These are phyloP conservation scores for Fulmarus glacialis DNA, from an alignment of 2,113 vertebrate species.

Conservation along the genomic window DNA sequence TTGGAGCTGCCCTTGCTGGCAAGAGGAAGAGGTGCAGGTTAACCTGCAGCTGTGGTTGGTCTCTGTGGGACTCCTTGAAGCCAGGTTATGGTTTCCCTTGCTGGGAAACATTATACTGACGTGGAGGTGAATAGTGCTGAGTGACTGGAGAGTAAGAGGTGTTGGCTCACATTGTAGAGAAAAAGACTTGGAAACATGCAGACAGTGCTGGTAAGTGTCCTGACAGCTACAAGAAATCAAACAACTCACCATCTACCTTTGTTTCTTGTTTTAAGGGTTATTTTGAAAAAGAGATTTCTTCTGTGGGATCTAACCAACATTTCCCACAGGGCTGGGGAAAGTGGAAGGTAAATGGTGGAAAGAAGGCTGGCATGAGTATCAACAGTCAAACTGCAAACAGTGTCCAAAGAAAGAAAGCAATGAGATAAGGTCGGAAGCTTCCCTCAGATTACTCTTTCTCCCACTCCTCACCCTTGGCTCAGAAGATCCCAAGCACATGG, in stretches of 20 bases:
- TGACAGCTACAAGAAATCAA: background rate
- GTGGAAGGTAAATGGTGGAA: background rate
- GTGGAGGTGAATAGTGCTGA: background rate
- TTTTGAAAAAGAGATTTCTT: background rate
- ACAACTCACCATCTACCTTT: background rate
- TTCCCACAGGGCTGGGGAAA: background rate
- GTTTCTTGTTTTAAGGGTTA: background rate
- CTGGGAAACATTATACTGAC: background rate
- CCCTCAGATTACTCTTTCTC: background rate
- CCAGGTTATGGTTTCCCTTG: background rate
- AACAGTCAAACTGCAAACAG: background rate
- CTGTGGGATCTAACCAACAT: background rate
- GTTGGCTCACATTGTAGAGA: background rate
- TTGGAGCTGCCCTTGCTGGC: background rate
- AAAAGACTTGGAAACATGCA: background rate
- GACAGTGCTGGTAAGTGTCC: background rate
- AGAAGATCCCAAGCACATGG: accelerated
- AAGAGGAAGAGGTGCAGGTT: background rate
- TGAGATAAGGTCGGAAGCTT: background rate
- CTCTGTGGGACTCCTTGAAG: background rate
- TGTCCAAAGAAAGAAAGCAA: background rate
- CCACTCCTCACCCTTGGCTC: background rate
- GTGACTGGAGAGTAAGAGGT: background rate
- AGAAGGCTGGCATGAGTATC: background rate
- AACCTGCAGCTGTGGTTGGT: background rate